Evolutionary conservation across 2,113 vertebrate species (phyloP).

Genomic region (Larimichthys crocea): DNA sequence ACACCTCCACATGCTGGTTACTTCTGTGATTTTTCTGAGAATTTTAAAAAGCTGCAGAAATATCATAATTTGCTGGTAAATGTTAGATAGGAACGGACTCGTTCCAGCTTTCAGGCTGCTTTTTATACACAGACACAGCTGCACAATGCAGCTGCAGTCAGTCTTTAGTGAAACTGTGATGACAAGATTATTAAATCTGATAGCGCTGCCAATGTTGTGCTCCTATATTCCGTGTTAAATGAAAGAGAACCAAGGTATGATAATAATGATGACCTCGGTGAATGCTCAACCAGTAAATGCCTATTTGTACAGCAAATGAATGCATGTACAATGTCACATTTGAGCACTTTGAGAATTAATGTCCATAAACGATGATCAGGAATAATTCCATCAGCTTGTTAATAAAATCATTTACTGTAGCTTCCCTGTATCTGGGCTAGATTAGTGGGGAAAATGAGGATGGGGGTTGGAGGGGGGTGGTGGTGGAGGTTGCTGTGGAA

Average conservation of each 20-base stretch:
- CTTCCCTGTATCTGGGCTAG: slow-evolving; percentile 65
- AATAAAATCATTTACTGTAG: slow-evolving; percentile 78
- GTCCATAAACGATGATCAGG: slow-evolving; percentile 72
- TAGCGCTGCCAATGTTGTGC: slow-evolving; percentile 40
- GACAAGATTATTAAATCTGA: slow-evolving; percentile 62
- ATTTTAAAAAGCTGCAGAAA: slow-evolving; percentile 10
- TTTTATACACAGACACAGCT: neutral
- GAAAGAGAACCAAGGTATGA: slow-evolving; percentile 55
- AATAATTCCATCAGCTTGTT: slow-evolving; percentile 77
- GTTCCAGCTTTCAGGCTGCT: neutral
- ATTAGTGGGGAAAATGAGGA: slow-evolving; percentile 64
- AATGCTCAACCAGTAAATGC: slow-evolving; percentile 53
- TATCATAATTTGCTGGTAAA: neutral
- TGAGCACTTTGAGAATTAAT: slow-evolving; percentile 67
- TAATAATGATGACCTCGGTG: slow-evolving; percentile 55
- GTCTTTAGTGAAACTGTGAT: slow-evolving; percentile 41
- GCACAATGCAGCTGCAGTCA: slow-evolving; percentile 25
- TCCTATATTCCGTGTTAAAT: slow-evolving; percentile 45
- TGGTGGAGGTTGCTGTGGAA: slow-evolving; percentile 72
- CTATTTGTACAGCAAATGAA: slow-evolving; percentile 72
- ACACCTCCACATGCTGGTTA: neutral
- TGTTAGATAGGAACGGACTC: neutral
- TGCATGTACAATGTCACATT: slow-evolving; percentile 69
- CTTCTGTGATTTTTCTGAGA: neutral
- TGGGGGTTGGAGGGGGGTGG: slow-evolving; percentile 2